Conservation (phyloP, 1,140 invertebrate genomes). For the Drosophila santomea region DNA sequence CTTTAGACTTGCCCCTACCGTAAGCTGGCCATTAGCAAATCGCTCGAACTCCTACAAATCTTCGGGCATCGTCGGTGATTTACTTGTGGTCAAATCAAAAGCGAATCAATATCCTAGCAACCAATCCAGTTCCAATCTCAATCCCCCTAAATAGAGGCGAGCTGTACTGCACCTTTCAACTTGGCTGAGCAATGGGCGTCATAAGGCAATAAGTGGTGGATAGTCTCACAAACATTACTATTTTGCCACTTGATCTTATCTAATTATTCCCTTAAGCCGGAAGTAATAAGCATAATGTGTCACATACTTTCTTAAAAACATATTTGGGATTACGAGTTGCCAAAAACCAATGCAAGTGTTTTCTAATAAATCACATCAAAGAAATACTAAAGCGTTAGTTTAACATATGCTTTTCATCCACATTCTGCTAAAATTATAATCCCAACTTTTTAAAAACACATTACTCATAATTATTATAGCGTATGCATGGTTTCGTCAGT, state of each 20-base stretch:
- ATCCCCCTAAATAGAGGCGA: neutral
- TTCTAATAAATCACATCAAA: too few species aligned
- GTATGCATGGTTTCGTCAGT: too few species aligned
- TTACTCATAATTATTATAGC: too few species aligned
- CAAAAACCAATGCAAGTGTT: too few species aligned
- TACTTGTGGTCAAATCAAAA: slow-evolving; percentile 21
- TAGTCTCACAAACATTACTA: slow-evolving; percentile 6
- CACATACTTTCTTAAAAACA: too few species aligned
- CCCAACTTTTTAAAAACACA: too few species aligned
- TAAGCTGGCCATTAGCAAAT: slow-evolving; percentile 47
- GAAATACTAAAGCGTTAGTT: too few species aligned
- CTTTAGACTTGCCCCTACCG: neutral
- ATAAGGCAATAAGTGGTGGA: neutral
- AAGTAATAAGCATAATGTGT: too few species aligned
- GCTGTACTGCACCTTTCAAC: slow-evolving; percentile 11
- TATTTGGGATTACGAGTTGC: too few species aligned
- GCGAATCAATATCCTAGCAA: slow-evolving; percentile 27
- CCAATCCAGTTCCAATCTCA: neutral
- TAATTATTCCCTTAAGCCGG: neutral
- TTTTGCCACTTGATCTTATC: neutral
- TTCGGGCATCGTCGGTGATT: slow-evolving; percentile 7
- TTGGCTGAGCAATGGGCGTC: neutral
- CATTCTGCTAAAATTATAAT: too few species aligned
- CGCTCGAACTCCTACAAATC: slow-evolving; percentile 7
- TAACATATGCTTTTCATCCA: too few species aligned